Evolutionary conservation across 1,140 invertebrate species (phyloP), one percentile per base, ranked within the genome.

Genomic region (Aphelenchoides fujianensis): DNA sequence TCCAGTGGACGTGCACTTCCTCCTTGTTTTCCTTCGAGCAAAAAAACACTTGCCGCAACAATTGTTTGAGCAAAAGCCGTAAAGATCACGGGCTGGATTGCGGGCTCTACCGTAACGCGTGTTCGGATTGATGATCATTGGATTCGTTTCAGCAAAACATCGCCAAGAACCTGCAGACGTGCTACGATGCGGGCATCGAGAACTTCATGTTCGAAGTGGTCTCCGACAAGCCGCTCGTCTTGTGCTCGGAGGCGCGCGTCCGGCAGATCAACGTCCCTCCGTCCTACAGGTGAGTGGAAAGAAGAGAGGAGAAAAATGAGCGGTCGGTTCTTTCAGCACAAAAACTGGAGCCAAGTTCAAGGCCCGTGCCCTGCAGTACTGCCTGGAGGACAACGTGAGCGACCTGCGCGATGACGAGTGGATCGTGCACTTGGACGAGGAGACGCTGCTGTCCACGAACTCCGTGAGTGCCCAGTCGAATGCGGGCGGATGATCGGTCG

Each of bases 201-300:
- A 96, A 97, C 85, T 98, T 96, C 83, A 90, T 97, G 70, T 91
- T 98, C 77, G 94, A 98, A 88, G 93, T 98, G 27, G 95, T 97
- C 0, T 95, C 93, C 9, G 95, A 98, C 84, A 95, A 93, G 86
- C 88, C 89, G 2, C 78, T 95, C 30, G 89, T 91, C 74, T 84
- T 94, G 36, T 86, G 90, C 0, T 86, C 89, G 28, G 89, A 92
- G 81, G 88, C 90, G 64, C 88, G 81, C 34, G 70, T 83, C 9
- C 61, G 82, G 23, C 80, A 84, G 74, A 70, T 83, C 2, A 62
- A 71, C 37, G 82, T 83, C 37, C 82, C 82, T 32, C 36, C 64
- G 1, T 23, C 70, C 31, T 81, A 81, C 62, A 36, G 62, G 79
- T 81, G 53, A 9, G 68, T 48, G 12, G 63, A 0, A 41, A 52